Evolutionary conservation across 2,888 invertebrate species (phyloP), one percentile per base, ranked within the genome.

Genomic region (Poecilus cupreus): DNA sequence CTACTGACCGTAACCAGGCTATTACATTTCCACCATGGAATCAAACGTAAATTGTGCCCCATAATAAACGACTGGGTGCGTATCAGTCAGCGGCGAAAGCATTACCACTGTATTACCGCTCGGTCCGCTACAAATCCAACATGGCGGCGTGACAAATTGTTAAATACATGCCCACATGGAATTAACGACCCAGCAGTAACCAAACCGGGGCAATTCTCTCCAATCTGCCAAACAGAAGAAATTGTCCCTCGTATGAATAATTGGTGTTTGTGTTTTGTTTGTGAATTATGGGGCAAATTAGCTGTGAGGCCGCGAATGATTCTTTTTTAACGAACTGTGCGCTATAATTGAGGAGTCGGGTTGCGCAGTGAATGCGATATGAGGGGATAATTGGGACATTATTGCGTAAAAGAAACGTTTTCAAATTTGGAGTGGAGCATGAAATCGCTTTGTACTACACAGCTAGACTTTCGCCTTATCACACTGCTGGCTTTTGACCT

Each of bases 91-190:
- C 37, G 46, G 49, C 24, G 60, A 68, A 68, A 37, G 64, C 37
- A 54, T 54, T 51, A 49, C 49, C 78, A 78, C 46, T 64, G 64
- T 78, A 78, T 64, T 78, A 78, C 60, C 60, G 49, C 57, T 39
- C 39, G 22, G 11, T 18, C 49, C 10, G 18, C 39, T 49, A 49
- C 43, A 13, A 16, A 76, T 46, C 24, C 80, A 74, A 80, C 16
- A 80, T 80, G 74, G 80, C 72, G 80, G 80, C 80, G 57, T 80
- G 80, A 80, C 72, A 80, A 80, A 80, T 80, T 74, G 80, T 72
- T 80, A 80, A 80, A 80, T 39, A 80, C 70, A 80, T 80, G 70
- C 80, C 80, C 51, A 70, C 70, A 80, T 64, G 20, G 18, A 51
- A 70, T 72, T 80, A 80, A 80, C 80, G 70, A 80, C 51, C 60